Base-by-base conservation (phyloP, 92 coral and sea anemone species). In the Actinostola sp. region DNA sequence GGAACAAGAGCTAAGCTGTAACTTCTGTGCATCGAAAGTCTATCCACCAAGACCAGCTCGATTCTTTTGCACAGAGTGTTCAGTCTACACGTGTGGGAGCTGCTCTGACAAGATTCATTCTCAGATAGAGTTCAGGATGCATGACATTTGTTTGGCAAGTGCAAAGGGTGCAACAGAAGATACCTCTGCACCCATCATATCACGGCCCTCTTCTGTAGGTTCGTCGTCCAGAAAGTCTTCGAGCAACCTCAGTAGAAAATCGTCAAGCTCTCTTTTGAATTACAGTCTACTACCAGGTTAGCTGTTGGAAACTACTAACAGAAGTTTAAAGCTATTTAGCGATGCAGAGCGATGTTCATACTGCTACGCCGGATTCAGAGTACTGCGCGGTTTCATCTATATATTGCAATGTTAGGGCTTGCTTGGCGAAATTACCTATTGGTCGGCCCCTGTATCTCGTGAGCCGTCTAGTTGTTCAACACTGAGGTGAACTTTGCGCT, bases 81-180 rank as follows among this genome's bases (percentile, higher is more conserved):
- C 85, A 7, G 93, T 95, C 26, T 83, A 66, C 20, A 78, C 88
- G 3, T 95, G 99, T 55, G 99, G 99, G 8, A 71, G 82, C 46
- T 95, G 99, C 34, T 95, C 92, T 11, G 99, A 95, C 60, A 88
- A 84, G 54, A 95, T 95, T 63, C 99, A 95, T 61, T 88, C 93
- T 5, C 96, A 89, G 51, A 24, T 95, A 62, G 97, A 95, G 67
- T 95, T 92, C 67, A 80, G 92, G 63, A 67, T 88, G 41, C 99
- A 95, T 63, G 89, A 66, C 63, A 71, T 95, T 51, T 66, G 87
- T 54, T 78, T 87, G 24, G 99, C 97, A 8, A 92, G 85, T 67
- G 66, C 84, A 12, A 59, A 66, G 23, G 73, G 66, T 56, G 69
- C 39, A 28, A 51, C 63, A 15, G 32, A 61, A 12, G 85, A 45